Base-by-base conservation (phyloP, 1,140 invertebrate species). In the Varroa destructor region DNA sequence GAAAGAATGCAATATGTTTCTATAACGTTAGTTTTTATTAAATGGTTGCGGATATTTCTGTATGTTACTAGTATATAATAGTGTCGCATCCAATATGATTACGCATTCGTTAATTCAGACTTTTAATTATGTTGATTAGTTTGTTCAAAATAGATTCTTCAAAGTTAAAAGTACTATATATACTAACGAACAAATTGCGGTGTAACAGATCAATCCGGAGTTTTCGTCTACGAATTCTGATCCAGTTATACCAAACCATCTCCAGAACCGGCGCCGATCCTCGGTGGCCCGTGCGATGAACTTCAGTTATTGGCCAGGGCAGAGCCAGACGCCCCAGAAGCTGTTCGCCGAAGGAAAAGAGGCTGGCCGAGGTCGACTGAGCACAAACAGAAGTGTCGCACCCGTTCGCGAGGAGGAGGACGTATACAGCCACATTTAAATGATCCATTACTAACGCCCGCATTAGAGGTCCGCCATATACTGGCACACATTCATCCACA, bases 391-490 rank as follows among this genome's bases (percentile, higher is more conserved):
- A 40, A 67, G 61, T 37, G 61, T 67, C 12, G 12, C 61, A 43
- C 61, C 61, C 12, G 61, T 67, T n/a, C 61, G 61, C 5, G 61
- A 67, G 37, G 61, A 67, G 40, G 61, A 67, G 14, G 61, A 67
- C 46, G 61, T 67, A 12, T 67, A 67, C 37, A 67, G 61, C 61
- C 61, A 67, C 46, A 67, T 67, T 37, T 67, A 46, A 67, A 8
- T 58, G 12, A 36, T 5, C 46, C 3, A 51, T 51, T 51, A 51
- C 3, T 8, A 51, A 5, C 4, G 8, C 46, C 4, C 46, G 3
- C 46, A 51, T 51, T 51, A 8, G 46, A 51, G 8, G 46, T 8
- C 3, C 8, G 46, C 25, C 46, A 51, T 8, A 51, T 8, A 51
- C 46, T 8, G 46, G 8, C 46, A 51, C 8, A 51, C 46, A 8